Evolutionary conservation across 1,140 invertebrate genomes (phyloP).

Genomic region (Colletes latitarsis): DNA sequence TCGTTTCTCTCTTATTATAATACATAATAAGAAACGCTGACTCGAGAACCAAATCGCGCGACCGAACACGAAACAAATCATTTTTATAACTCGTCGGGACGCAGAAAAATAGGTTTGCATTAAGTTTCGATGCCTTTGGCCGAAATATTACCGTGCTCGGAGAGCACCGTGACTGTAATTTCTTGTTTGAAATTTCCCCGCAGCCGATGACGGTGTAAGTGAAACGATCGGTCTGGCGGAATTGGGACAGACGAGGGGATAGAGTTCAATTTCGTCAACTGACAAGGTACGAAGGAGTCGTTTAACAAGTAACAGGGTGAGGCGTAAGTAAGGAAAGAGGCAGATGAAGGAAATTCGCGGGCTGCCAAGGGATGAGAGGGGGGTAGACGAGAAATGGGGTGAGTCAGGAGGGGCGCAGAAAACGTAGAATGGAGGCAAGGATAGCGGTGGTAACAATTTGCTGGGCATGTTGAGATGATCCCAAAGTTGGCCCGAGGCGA

Average conservation of each 20-base stretch:
- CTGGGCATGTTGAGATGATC: conserved; percentile 56
- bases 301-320: conserved; percentile 33
- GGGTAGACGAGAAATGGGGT: neutral
- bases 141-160: no score
- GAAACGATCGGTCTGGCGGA: conserved; percentile 25
- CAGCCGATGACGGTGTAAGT: neutral
- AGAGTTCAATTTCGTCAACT: conserved; percentile 41
- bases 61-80: no score
- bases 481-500: conserved; percentile 59
- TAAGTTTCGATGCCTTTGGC: no score
- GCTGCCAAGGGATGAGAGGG: no score
- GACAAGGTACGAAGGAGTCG: conserved; percentile 32
- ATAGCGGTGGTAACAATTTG: conserved; percentile 56
- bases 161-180: neutral
- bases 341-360: conserved; percentile 28
- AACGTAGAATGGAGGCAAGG: conserved; percentile 31
- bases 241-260: neutral
- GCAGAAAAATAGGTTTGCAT: no score
- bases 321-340: conserved; percentile 29
- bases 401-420: neutral
- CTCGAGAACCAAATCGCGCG: no score
- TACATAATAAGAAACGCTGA: no score
- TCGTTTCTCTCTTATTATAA: no score
- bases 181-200: neutral
- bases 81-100: no score